phyloP scores from a whole-genome alignment of 1,140 invertebrate species.

The Hypothenemus hampei region DNA sequence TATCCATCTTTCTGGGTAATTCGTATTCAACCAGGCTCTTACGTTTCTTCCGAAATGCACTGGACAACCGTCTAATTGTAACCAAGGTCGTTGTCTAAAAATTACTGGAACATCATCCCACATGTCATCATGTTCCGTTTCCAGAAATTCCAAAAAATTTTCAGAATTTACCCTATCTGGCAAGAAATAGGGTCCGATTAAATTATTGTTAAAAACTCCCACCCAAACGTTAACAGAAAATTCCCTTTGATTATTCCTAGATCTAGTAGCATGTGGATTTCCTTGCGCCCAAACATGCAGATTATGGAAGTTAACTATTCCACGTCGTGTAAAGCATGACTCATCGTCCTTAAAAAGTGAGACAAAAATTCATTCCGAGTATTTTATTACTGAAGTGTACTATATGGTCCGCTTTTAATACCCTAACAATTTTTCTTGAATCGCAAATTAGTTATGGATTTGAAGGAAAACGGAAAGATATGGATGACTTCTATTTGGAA shows the following conservation, averaged over 20 bases:
- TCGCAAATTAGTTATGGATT: too few relatives aligned
- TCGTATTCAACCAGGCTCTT: too few relatives aligned
- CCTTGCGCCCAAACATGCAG: neutral
- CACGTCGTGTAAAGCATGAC: too few relatives aligned
- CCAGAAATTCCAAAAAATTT: neutral
- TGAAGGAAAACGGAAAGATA: too few relatives aligned
- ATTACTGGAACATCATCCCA: neutral
- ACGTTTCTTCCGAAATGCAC: neutral
- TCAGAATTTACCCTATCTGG: neutral
- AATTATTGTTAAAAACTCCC: neutral
- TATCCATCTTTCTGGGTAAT: neutral
- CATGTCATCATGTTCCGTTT: neutral
- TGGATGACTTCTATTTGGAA: too few relatives aligned
- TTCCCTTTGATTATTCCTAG: neutral
- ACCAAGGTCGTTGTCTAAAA: neutral
- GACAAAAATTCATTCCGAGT: too few relatives aligned
- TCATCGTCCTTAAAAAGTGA: too few relatives aligned
- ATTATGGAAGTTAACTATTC: neutral
- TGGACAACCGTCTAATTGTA: neutral
- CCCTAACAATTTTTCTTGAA: too few relatives aligned
- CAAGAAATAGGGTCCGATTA: neutral
- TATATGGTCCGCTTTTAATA: too few relatives aligned
- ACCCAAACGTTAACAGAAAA: slow-evolving; percentile 18
- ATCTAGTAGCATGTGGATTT: neutral
- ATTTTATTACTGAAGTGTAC: too few relatives aligned